Evolutionary conservation across 2,113 vertebrate genomes (phyloP).

Genomic region (Rhinolophus sinicus): DNA sequence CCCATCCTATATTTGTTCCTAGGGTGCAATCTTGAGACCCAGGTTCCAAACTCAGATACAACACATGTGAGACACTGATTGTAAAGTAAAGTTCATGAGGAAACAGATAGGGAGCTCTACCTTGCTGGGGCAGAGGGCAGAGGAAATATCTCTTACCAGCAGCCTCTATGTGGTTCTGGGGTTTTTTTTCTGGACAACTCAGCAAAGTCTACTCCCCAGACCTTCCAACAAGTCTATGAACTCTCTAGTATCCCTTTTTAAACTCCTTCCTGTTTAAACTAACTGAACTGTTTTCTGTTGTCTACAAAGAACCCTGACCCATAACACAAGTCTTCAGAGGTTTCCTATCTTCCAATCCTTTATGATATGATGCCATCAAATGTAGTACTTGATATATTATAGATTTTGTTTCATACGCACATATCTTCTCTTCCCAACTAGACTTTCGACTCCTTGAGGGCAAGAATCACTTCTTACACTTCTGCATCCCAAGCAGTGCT

Average conservation of each 20-base stretch:
- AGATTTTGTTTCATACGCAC: background rate
- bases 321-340: background rate
- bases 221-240: background rate
- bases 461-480: background rate
- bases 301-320: background rate
- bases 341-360: background rate
- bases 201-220: background rate
- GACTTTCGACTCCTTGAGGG: background rate
- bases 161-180: background rate
- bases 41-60: background rate
- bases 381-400: background rate
- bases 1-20: background rate
- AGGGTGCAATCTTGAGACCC: background rate
- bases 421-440: background rate
- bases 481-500: background rate
- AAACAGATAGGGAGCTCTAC: background rate
- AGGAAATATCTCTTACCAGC: background rate
- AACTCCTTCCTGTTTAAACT: background rate
- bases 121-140: background rate
- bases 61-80: accelerated
- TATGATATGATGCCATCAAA: background rate
- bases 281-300: background rate
- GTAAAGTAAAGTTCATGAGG: background rate
- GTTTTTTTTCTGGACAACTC: background rate
- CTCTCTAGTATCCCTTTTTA: background rate